Evolutionary conservation across 2,113 vertebrate species (phyloP), one percentile per base, ranked within the genome.

Genomic region (Tenebrosternarchus preto): DNA sequence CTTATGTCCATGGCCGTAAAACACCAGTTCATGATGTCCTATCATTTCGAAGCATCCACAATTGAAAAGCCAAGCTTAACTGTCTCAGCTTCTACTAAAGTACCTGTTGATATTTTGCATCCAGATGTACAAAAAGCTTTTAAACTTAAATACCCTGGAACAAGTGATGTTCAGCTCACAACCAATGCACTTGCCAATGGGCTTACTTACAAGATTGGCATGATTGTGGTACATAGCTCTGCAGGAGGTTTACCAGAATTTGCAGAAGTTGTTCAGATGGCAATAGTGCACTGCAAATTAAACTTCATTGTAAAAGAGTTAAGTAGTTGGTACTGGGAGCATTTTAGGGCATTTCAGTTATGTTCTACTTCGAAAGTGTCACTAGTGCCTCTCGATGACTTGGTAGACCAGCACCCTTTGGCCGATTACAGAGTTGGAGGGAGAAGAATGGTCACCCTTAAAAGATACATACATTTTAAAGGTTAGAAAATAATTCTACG

Each of bases 191-290:
- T 73, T 61, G 70, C 66, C 68, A 75, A 85, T 81, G 78, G 77
- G 57, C 46, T 80, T 6, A 79, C 83, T 50, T 87, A 85, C 78
- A 82, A 20, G 29, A 71, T 43, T 70, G 79, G 79, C 36, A 87
- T 86, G 81, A 80, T 87, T 60, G 80, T 85, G 67, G 70, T 82
- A 66, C 72, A 80, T 17, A 75, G 84, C 69, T 83, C 83, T 76
- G 15, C 82, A 43, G 80, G 77, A 83, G 81, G 83, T 72, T 61
- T 82, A 29, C 82, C 81, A 82, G 80, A 86, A 59, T 76, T 64
- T 76, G 74, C 39, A 46, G 74, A 76, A 46, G 64, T 78, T 74
- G 50, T 66, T 24, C 71, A 74, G 60, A 80, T 73, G 59, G 71
- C 50, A 66, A 29, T 80, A 53, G 71, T 80, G 71, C 55, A 74